Percentiles rank a stretch among this genome's conserved stretches.
These are phyloP conservation scores for Sapayoa aenigma DNA, from an alignment of 2,113 vertebrate species.

Conservation along the genomic window DNA sequence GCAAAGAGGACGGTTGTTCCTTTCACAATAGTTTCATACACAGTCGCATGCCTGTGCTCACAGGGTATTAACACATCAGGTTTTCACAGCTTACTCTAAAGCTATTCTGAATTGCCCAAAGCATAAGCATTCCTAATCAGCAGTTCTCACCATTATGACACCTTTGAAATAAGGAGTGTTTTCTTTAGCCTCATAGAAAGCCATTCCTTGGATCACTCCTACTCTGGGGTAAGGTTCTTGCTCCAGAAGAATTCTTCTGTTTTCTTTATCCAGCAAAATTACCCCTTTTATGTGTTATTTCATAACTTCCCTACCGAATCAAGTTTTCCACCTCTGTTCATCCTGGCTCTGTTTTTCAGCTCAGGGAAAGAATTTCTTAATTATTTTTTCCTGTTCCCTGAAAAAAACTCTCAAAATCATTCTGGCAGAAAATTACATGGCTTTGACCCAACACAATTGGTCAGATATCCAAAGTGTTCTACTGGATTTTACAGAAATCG, in stretches of 20 bases:
- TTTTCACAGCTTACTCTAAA: slow-evolving; percentile 1
- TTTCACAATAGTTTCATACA: background rate
- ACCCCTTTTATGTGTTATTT: background rate
- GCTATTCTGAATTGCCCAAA: background rate
- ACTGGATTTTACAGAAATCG: background rate
- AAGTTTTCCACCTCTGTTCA: background rate
- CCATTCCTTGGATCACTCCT: background rate
- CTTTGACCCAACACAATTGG: background rate
- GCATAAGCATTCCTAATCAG: background rate
- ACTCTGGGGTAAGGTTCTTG: background rate
- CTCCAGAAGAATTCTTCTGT: background rate
- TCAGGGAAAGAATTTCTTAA: background rate
- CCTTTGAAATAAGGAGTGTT: background rate
- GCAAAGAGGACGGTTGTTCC: background rate
- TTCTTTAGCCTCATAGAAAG: background rate
- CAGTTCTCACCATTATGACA: background rate
- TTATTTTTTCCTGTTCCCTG: background rate
- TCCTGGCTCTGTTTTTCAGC: background rate
- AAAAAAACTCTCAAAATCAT: background rate
- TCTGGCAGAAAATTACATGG: background rate
- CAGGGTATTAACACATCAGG: background rate
- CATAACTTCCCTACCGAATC: background rate
- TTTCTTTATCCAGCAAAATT: background rate
- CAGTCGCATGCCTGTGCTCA: background rate
- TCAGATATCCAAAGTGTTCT: background rate